These are phyloP conservation scores for Vanessa cardui DNA, from an alignment of 2,888 invertebrate species.

Conservation along the genomic window DNA sequence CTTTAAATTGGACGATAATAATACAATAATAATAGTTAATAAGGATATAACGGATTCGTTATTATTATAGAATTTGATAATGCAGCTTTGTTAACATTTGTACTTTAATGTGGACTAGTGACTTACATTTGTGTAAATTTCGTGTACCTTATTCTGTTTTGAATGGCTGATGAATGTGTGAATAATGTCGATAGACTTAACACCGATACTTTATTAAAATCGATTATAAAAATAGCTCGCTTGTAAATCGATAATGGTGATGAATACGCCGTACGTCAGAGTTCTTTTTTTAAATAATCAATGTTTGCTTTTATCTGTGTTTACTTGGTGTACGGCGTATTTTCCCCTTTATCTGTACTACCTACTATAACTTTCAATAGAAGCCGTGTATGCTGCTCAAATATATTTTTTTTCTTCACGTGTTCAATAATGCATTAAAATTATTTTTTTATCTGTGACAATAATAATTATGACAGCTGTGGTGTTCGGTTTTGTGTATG, in stretches of 20 bases:
- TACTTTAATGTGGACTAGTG: conserved; percentile 50
- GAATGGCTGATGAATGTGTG: conserved; percentile 18
- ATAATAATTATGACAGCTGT: conserved; percentile 15
- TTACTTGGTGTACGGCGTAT: conserved; percentile 29
- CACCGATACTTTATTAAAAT: not conserved
- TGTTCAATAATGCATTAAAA: not conserved
- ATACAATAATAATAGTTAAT: conserved; percentile 47
- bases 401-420: not conserved
- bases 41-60: conserved; percentile 45
- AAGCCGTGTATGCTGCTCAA: not conserved
- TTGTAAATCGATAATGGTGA: conserved; percentile 1
- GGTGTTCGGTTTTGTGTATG: conserved; percentile 43
- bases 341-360: conserved; percentile 27
- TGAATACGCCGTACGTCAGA: conserved; percentile 31
- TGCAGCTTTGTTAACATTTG: conserved; percentile 53
- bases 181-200: not conserved
- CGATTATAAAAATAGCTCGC: not conserved
- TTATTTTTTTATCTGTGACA: conserved; percentile 8
- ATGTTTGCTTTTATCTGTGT: not conserved
- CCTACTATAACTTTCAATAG: not conserved
- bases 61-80: conserved; percentile 14
- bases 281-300: conserved; percentile 1
- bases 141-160: conserved; percentile 26
- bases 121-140: conserved; percentile 42
- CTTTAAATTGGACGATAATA: conserved; percentile 74